Base-by-base conservation (phyloP, 2,113 vertebrate species). In the Nyctibius bracteatus region DNA sequence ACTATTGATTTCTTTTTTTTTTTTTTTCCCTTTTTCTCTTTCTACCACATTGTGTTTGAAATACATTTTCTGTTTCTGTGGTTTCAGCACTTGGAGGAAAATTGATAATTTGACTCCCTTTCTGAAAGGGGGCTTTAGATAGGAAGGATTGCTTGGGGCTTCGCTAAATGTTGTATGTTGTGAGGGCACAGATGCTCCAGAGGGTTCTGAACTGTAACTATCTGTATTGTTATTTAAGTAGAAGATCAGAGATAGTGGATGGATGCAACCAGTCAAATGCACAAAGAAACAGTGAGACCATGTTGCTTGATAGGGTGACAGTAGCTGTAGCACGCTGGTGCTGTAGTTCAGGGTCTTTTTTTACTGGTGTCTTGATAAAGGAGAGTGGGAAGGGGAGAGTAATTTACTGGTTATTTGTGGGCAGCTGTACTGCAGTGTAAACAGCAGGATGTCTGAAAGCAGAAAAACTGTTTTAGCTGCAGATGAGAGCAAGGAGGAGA, bases 51-150 rank as follows among this genome's bases (percentile, higher is more conserved):
- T 57, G 39, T 81, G 27, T 81, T 31, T 86, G 85, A 94, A 94
- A 94, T 80, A 90, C 52, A 62, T 90, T 96, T 90, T 91, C 84
- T 91, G 19, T 93, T 92, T 88, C 57, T 93, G 18, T 83, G 46
- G 63, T 84, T 96, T 91, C 41, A 70, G 79, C 35, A 67, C 54
- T 86, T 70, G 39, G 39, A 95, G 17, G 31, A 54, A 93, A 96
- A 94, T n/a, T 61, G 90, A 47, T 86, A 91, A 81, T 80, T 83
- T 86, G 62, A 21, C 47, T 77, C 14, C 20, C 57, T 90, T 91
- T 82, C 83, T 58, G 71, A 62, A 83, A 72, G 19, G 33, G 5
- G 9, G 8, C 73, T 80, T 86, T 49, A n/a, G 24, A 17, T 49
- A 20, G 14, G 25, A 86, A 81, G 52, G 24, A 33, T 67, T 90